Conservation (phyloP, 2,888 invertebrate species). For the Plagodis pulveraria region DNA sequence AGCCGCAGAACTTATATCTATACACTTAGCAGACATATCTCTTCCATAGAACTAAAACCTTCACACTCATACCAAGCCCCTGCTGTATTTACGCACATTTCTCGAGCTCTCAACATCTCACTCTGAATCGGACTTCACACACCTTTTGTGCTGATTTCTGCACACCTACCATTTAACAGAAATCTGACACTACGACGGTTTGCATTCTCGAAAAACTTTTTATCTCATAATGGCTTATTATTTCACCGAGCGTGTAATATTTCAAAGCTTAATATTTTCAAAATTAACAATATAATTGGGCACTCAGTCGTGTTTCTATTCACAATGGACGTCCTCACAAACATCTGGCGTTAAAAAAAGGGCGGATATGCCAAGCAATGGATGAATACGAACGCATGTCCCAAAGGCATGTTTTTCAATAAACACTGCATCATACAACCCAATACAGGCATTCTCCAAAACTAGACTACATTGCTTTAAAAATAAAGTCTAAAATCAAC, state of each 20-base stretch:
- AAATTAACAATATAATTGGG: conserved; percentile 85
- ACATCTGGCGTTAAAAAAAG: conserved; percentile 82
- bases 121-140: conserved; percentile 12
- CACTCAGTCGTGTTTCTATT: conserved; percentile 64
- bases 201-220: conserved; percentile 32
- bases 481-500: conserved; percentile 41
- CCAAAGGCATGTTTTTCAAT: conserved; percentile 60
- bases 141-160: conserved; percentile 44
- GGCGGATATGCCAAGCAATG: conserved; percentile 81
- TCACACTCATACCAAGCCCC: no score
- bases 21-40: no score
- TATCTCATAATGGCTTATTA: conserved; percentile 78
- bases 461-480: conserved; percentile 25
- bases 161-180: conserved; percentile 39
- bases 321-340: conserved; percentile 66
- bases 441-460: conserved; percentile 23
- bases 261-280: conserved; percentile 80
- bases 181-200: conserved; percentile 50
- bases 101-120: neutral
- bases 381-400: conserved; percentile 74
- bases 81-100: neutral
- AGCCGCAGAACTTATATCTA: no score
- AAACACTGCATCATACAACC: conserved; percentile 31
- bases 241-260: conserved; percentile 73
- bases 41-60: no score